Conservation (phyloP, 2,113 vertebrate genomes). For the Notiomystis cincta region DNA sequence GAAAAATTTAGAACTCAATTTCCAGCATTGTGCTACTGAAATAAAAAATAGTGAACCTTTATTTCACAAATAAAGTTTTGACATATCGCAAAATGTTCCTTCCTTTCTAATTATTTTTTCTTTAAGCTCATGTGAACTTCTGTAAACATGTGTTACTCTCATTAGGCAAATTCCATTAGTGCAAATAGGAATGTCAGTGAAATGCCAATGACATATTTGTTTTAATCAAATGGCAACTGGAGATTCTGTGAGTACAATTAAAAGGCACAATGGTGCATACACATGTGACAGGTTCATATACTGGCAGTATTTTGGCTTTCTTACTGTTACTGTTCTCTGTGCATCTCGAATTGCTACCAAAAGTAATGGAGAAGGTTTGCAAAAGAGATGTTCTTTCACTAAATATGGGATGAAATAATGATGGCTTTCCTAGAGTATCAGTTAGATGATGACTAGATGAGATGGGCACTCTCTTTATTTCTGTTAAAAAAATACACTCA, state of each 20-base stretch:
- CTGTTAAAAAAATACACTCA: rapidly evolving
- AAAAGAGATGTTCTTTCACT: not conserved
- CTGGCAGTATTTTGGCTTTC: not conserved
- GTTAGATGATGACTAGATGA: not conserved
- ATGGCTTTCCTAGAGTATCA: not conserved
- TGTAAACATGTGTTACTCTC: not conserved
- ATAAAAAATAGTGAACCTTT: not conserved
- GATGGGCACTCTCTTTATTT: not conserved
- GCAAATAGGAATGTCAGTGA: not conserved
- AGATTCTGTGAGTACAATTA: not conserved
- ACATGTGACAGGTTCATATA: not conserved
- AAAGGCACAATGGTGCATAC: not conserved
- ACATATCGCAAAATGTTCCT: not conserved
- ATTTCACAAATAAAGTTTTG: not conserved
- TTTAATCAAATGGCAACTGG: not conserved
- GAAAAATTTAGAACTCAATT: not conserved
- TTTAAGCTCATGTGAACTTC: not conserved
- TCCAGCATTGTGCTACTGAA: not conserved
- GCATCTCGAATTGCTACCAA: not conserved
- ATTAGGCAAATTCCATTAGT: not conserved
- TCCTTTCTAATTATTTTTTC: not conserved
- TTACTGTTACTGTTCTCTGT: not conserved
- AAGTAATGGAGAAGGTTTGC: not conserved
- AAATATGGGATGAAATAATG: not conserved
- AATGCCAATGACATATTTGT: not conserved